A percentile compares a stretch with the other conserved stretches of the same genome.
These are phyloP conservation scores for Patella pellucida DNA, from an alignment of 2,888 invertebrate species.

Conservation along the genomic window DNA sequence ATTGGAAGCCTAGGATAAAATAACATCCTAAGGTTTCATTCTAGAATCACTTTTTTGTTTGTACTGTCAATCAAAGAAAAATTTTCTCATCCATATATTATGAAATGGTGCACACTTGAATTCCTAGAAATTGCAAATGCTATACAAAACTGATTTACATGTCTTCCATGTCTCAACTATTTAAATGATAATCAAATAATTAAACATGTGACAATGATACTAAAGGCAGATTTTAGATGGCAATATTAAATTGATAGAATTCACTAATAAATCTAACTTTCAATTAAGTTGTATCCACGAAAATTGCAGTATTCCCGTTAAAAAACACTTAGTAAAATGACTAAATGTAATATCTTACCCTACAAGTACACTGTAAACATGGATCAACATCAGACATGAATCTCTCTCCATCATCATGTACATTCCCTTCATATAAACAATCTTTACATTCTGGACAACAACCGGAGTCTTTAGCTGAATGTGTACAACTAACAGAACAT, in stretches of 20 bases:
- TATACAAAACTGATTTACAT: too few species aligned
- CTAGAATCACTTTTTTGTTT: too few species aligned
- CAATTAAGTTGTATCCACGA: neutral
- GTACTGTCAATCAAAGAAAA: too few species aligned
- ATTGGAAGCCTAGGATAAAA: too few species aligned
- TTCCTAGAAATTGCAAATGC: too few species aligned
- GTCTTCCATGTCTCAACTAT: too few species aligned
- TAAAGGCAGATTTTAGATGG: neutral
- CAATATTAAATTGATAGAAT: too few species aligned
- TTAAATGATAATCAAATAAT: neutral
- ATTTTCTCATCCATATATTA: too few species aligned
- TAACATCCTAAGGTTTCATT: too few species aligned
- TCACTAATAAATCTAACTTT: neutral
- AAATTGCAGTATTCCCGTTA: neutral
- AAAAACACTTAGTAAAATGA: too few species aligned
- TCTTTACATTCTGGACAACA: slow-evolving; percentile 52
- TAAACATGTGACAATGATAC: neutral
- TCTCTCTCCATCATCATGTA: slow-evolving; percentile 33
- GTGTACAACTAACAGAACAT: slow-evolving; percentile 42
- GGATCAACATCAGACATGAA: slow-evolving; percentile 42
- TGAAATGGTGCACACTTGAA: too few species aligned
- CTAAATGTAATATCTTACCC: slow-evolving; percentile 31
- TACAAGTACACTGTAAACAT: slow-evolving; percentile 47
- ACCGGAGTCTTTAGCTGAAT: slow-evolving; percentile 40
- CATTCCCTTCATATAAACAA: slow-evolving; percentile 46